These are phyloP conservation scores for Donacobius atricapilla DNA, from an alignment of 2,113 vertebrate genomes.

Conservation along the genomic window DNA sequence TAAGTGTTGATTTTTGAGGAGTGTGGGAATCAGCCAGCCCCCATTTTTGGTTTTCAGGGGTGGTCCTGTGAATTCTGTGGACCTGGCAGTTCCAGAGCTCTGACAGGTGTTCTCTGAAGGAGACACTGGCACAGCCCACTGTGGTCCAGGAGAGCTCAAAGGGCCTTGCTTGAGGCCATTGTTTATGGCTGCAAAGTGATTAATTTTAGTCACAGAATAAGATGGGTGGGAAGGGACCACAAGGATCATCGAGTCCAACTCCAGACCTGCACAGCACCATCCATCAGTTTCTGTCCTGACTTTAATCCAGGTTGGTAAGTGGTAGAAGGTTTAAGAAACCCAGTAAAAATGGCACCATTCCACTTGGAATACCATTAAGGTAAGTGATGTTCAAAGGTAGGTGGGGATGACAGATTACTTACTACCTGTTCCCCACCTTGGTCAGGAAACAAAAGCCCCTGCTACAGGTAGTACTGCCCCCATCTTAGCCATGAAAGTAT, in stretches of 20 bases:
- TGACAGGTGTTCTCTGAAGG: not conserved
- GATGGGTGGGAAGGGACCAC: not conserved
- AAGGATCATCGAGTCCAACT: accelerated
- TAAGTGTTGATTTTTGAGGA: not conserved
- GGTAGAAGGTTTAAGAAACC: not conserved
- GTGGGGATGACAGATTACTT: not conserved
- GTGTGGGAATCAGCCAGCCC: not conserved
- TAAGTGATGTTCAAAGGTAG: not conserved
- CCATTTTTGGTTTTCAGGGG: accelerated
- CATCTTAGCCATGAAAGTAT: not conserved
- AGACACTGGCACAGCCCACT: accelerated
- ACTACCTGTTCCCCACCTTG: not conserved
- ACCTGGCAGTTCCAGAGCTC: not conserved
- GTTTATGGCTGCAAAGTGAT: not conserved
- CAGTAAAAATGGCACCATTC: not conserved
- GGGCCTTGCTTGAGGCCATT: not conserved
- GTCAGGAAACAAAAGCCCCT: not conserved
- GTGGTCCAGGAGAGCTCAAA: not conserved
- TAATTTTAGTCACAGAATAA: not conserved
- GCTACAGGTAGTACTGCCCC: not conserved
- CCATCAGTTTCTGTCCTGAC: not conserved
- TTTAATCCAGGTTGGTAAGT: not conserved
- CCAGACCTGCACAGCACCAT: too few species aligned
- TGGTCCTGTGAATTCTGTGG: not conserved
- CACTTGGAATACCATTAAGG: not conserved